Base-by-base conservation (phyloP, 1,140 invertebrate species). In the Ptiloglossa arizonensis region DNA sequence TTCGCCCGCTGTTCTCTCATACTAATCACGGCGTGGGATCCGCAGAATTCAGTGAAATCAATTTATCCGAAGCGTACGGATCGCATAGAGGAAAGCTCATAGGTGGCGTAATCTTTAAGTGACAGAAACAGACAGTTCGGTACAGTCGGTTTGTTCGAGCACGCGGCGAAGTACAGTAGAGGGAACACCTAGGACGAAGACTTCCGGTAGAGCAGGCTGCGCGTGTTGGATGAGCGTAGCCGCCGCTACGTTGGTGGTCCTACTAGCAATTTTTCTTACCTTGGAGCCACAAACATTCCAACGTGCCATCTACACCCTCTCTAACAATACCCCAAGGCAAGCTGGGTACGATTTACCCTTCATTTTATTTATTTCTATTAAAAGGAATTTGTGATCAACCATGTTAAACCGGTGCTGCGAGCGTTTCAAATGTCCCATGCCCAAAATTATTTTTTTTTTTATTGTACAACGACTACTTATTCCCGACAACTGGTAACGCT, bases 231-330 rank as follows among this genome's bases (percentile, higher is more conserved):
- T 89, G 86, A 88, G 85, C 74, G 82, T 86, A 79, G 82, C 87
- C 77, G 80, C 83, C 73, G 86, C 90, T 82, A 81, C 86, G 79
- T 86, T 92, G 85, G 81, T 91, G 81, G 82, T 88, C 81, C 83
- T 91, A 76, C 77, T 92, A 87, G 90, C 90, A 82, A 80, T 93
- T 86, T 87, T 90, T 89, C 84, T 91, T 89, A 85, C 86, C 83
- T 80, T 91, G 92, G 91, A 92, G 82, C 90, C 90, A 81, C 88
- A 84, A 87, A 85, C 79, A 82, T 87, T 90, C 60, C 83, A 84
- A 74, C 88, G 83, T 78, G 84, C 84, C 86, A 86, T 87, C 89
- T 83, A 84, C 86, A 88, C 86, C 77, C 83, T 90, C 76, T 90
- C 90, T 88, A 92, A 90, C 87, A 87, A 89, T 89, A 82, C 86